These are phyloP conservation scores for Lucilia cuprina DNA, from an alignment of 1,140 invertebrate species.

Conservation along the genomic window DNA sequence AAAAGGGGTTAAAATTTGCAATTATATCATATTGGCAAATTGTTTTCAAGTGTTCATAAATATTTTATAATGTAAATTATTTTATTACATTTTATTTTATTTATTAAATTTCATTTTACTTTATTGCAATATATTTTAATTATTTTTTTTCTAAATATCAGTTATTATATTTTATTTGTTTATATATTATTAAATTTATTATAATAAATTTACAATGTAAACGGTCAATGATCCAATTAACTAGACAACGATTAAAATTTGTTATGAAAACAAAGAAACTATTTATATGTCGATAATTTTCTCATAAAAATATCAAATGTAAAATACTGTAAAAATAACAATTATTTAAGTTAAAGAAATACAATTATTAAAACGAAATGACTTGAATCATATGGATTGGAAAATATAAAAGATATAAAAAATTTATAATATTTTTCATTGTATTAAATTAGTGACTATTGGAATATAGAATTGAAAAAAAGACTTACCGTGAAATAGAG, in stretches of 20 bases:
- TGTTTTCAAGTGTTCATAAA: neutral
- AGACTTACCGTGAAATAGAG: neutral
- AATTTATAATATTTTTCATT: neutral
- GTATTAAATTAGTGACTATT: neutral
- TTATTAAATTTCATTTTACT: neutral
- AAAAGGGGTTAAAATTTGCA: neutral
- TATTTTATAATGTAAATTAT: neutral
- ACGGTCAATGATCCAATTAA: neutral
- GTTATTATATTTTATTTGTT: neutral
- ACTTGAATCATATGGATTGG: neutral
- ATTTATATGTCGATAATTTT: too few species aligned
- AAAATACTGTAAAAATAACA: neutral
- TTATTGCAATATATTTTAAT: neutral
- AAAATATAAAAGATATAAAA: neutral
- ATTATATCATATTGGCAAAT: conserved; percentile 22
- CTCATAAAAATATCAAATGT: too few species aligned
- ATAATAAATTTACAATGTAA: neutral
- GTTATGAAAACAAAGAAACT: neutral
- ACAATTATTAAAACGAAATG: neutral
- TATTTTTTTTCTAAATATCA: neutral
- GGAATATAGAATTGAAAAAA: neutral
- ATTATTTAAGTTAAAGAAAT: neutral
- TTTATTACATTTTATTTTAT: too few species aligned
- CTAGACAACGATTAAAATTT: neutral
- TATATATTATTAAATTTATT: neutral